phyloP scores from a whole-genome alignment of 2,797 vertebrate species.

The Triplophysa bombifrons region DNA sequence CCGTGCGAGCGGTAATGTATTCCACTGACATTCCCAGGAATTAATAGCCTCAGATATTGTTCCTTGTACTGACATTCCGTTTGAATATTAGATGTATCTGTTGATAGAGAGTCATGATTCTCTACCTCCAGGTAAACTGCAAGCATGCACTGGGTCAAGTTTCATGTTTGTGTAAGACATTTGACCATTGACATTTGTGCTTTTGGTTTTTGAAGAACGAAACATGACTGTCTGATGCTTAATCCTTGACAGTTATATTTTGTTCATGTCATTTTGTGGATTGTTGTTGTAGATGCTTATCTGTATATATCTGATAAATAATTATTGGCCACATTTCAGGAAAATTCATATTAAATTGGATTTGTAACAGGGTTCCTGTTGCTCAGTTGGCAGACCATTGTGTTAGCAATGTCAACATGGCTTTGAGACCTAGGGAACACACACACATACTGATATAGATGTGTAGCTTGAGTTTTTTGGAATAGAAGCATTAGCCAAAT shows the following conservation, averaged over 20 bases:
- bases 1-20: conserved; percentile 62
- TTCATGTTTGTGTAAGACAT: conserved; percentile 59
- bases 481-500: too few species aligned
- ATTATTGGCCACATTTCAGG: not conserved
- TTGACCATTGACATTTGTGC: conserved; percentile 48
- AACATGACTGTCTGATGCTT: conserved; percentile 22
- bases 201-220: conserved; percentile 28
- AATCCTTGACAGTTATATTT: not conserved
- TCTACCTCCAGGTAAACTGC: conserved; percentile 67
- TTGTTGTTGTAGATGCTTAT: not conserved
- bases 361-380: too few species aligned
- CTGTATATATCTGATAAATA: not conserved
- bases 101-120: conserved; percentile 66
- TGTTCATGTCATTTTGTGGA: conserved; percentile 4
- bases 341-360: too few species aligned
- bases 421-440: too few species aligned
- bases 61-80: conserved; percentile 65
- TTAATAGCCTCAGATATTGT: conserved; percentile 72
- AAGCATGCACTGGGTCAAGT: conserved; percentile 69
- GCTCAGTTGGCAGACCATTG: too few species aligned
- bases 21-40: conserved; percentile 66
- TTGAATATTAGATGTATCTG: conserved; percentile 67
- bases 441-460: too few species aligned
- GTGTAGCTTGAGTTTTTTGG: too few species aligned
- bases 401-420: too few species aligned